Evolutionary conservation across 2,797 vertebrate genomes (phyloP), one percentile per base, ranked within the genome.

Genomic region (Rachycentron canadum): DNA sequence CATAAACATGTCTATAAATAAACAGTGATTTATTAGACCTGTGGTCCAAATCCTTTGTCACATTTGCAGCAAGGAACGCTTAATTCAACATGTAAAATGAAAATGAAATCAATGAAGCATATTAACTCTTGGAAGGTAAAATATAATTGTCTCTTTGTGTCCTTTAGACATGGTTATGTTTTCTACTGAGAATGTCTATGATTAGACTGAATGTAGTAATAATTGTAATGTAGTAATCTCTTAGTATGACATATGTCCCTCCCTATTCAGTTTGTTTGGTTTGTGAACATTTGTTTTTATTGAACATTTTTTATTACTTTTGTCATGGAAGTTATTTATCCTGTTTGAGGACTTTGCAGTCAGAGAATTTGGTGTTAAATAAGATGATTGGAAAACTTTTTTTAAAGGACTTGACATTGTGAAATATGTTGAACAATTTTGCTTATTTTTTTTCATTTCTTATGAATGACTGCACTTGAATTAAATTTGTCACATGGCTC

Each of bases 1-100:
- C 55, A 79, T 62, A 65, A 88, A 79, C 66, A 74, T 69, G 67
- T 81, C 73, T 75, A 74, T 76, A 78, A 91, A 86, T 88, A 88
- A 91, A 89, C 60, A 50, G 56, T 89, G 81, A 88, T 83, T 90
- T 75, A 83, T 77, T 65, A 62, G 43, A 76, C 43, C 52, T 53
- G 21, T 68, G 26, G n/a, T 65, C 21, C 30, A 49, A 56, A 65
- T 61, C 74, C 43, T 81, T 76, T 81, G 67, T 76, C 62, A 34
- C 23, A 60, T 19, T 14, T 14, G 23, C 3, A 41, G 23, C 2
- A 0, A 66, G 53, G 50, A 45, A 40, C 14, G 56, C 7, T 40
- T 3, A 50, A 45, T 19, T 56, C 47, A 56, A 52, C 5, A 11
- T 14, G 17, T 59, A 26, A 58, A 69, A 49, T n/a, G n/a, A n/a